Percentiles rank a stretch among this genome's conserved stretches.
These are phyloP conservation scores for Siniperca scherzeri DNA, from an alignment of 2,797 vertebrate genomes.

Conservation along the genomic window DNA sequence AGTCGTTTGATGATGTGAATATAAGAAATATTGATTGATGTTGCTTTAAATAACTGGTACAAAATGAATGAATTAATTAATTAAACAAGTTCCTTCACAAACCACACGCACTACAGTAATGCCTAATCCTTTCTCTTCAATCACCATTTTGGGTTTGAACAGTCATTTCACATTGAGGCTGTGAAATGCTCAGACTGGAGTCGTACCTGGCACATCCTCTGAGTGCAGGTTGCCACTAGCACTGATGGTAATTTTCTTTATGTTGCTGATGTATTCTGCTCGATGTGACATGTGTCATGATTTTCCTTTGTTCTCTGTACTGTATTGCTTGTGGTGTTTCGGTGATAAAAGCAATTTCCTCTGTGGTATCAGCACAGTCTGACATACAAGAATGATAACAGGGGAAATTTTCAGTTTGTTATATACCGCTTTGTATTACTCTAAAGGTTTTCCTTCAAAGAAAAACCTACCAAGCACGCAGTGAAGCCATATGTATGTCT, in stretches of 20 bases:
- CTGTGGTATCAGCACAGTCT: constrained; percentile 40
- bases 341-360: constrained; percentile 59
- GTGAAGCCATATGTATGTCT: constrained; percentile 42
- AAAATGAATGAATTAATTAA: background rate
- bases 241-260: constrained; percentile 33
- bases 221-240: constrained; percentile 28
- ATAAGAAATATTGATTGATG: background rate
- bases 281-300: constrained; percentile 45
- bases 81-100: background rate
- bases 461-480: constrained; percentile 2
- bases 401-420: constrained; percentile 36
- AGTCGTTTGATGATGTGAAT: background rate
- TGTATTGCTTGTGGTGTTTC: constrained; percentile 42
- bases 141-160: background rate
- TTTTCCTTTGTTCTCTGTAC: constrained; percentile 27
- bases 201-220: constrained; percentile 1
- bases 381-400: constrained; percentile 32
- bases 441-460: constrained; percentile 31
- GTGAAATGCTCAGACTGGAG: background rate
- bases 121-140: background rate
- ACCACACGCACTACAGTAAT: background rate
- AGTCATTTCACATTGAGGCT: background rate
- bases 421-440: constrained; percentile 19
- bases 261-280: constrained; percentile 34
- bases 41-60: background rate